Percentiles rank a stretch among this genome's conserved stretches.
Evolutionary conservation across 53 echinoderm and acorn worm genomes (phyloP).

Genomic region (Paracentrotus lividus): DNA sequence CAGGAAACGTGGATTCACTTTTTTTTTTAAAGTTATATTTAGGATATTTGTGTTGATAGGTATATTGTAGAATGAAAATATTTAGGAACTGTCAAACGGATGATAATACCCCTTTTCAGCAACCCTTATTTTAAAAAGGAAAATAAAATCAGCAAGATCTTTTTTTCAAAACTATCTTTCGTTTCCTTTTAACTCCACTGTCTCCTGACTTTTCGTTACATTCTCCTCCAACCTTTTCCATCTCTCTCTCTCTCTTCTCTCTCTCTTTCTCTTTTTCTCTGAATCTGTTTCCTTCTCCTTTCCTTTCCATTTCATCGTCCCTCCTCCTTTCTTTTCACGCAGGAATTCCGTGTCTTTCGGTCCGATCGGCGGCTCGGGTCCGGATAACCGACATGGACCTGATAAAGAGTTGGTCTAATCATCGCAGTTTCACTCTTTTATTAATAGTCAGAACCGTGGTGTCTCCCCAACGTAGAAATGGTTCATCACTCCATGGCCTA

Average conservation of each 20-base stretch:
- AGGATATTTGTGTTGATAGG: too few relatives aligned
- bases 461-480: constrained; percentile 85
- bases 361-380: constrained; percentile 93
- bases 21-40: too few relatives aligned
- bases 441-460: constrained; percentile 88
- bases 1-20: too few relatives aligned
- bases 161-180: too few relatives aligned
- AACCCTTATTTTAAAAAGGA: too few relatives aligned
- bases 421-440: constrained; percentile 88
- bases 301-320: constrained; percentile 2
- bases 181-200: too few relatives aligned
- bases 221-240: background rate
- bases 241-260: background rate
- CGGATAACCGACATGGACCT: constrained; percentile 97
- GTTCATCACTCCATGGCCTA: constrained; percentile 78
- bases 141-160: too few relatives aligned
- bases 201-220: too few relatives aligned
- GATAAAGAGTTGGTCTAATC: constrained; percentile 93
- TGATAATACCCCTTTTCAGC: too few relatives aligned
- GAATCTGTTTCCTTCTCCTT: background rate
- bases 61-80: too few relatives aligned
- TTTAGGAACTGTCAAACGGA: too few relatives aligned
- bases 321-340: background rate
- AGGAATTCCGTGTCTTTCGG: constrained; percentile 99
- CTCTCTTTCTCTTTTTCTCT: background rate